Conservation (phyloP, 2,113 vertebrate genomes). For the Macquaria ambigua region DNA sequence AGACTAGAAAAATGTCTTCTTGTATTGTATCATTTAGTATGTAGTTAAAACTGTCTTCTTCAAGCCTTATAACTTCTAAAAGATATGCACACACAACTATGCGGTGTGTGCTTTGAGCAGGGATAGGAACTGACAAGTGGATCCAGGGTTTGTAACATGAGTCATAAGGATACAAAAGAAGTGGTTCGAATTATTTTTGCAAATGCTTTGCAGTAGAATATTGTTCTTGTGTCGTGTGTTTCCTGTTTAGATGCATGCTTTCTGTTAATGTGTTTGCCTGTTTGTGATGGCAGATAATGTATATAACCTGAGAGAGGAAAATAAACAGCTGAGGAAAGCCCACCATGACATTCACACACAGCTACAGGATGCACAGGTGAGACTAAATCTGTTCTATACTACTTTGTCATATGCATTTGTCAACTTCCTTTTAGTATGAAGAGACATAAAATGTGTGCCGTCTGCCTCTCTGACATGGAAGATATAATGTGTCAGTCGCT, state of each 20-base stretch:
- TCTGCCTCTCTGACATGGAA: neutral
- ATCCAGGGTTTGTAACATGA: neutral
- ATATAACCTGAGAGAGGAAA: constrained; percentile 94
- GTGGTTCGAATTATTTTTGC: neutral
- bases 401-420: neutral
- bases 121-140: neutral
- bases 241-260: neutral
- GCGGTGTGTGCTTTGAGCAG: neutral
- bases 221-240: neutral
- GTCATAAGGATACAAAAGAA: neutral
- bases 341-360: constrained; percentile 95
- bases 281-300: constrained; percentile 85
- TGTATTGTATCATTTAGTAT: neutral
- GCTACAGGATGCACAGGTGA: constrained; percentile 95
- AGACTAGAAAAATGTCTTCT: neutral
- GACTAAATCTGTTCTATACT: neutral
- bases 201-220: neutral
- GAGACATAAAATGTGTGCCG: neutral
- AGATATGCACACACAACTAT: neutral
- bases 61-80: neutral
- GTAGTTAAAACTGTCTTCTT: neutral
- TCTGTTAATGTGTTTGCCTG: constrained; percentile 1
- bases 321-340: constrained; percentile 94
- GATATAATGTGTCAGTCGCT: neutral
- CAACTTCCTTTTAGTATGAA: neutral